Evolutionary conservation across 2,888 invertebrate genomes (phyloP).

Genomic region (Patella ulyssiponensis): DNA sequence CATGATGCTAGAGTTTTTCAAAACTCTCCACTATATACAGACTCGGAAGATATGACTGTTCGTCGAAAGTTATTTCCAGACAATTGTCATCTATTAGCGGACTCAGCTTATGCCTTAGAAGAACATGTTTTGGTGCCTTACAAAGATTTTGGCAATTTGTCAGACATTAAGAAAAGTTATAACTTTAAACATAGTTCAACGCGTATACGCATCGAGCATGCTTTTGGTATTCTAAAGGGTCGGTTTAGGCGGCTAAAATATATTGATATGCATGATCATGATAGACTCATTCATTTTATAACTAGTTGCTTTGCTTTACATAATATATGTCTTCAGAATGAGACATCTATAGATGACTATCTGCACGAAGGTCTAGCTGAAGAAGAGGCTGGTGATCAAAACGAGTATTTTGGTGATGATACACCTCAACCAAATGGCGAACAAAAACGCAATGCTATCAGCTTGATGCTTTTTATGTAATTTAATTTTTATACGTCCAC

Average conservation of each 20-base stretch:
- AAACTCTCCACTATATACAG: background rate
- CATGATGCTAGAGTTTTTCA: slow-evolving; percentile 2
- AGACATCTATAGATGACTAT: background rate
- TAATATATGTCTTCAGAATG: background rate
- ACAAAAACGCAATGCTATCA: background rate
- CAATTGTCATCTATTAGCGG: background rate
- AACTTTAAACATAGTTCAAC: slow-evolving; percentile 13
- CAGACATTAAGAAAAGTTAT: slow-evolving; percentile 4
- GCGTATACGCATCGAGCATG: slow-evolving; percentile 1
- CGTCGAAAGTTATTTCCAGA: slow-evolving; percentile 8
- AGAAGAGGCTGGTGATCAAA: background rate
- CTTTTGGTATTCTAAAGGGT: background rate
- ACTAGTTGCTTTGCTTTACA: slow-evolving; percentile 1
- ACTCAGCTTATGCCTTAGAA: background rate
- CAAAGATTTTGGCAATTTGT: slow-evolving; percentile 7
- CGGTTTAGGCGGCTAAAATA: background rate
- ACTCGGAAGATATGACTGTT: background rate
- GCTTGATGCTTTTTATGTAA: background rate
- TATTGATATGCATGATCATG: slow-evolving; percentile 4
- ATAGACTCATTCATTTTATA: background rate
- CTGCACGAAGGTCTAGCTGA: background rate
- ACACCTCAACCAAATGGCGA: background rate
- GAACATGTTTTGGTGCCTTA: slow-evolving; percentile 1
- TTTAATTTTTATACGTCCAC: too few relatives aligned
- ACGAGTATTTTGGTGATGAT: slow-evolving; percentile 1